These are phyloP conservation scores for Thaumetopoea pityocampa DNA, from an alignment of 1,140 invertebrate genomes.

Conservation along the genomic window DNA sequence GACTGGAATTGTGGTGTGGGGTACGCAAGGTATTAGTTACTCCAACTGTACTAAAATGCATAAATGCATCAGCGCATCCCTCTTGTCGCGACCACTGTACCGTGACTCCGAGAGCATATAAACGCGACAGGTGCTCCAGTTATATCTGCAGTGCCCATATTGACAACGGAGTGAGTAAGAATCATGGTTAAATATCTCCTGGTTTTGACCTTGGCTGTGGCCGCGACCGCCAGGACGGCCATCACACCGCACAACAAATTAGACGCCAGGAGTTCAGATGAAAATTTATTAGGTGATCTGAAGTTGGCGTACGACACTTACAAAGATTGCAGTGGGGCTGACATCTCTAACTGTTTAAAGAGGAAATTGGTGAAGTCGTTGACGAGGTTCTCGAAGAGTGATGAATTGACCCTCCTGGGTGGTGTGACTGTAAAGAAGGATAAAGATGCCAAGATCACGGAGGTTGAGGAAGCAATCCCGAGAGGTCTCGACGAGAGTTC, in stretches of 20 bases:
- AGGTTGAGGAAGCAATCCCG: constrained; percentile 78
- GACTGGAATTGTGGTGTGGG: no score
- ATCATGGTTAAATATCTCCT: constrained; percentile 69
- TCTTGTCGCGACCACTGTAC: constrained; percentile 57
- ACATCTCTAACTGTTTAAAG: constrained; percentile 85
- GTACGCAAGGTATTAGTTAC: no score
- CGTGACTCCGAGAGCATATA: constrained; percentile 72
- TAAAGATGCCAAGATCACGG: constrained; percentile 51
- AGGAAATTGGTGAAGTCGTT: constrained; percentile 84
- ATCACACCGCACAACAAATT: constrained; percentile 58
- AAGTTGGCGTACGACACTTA: constrained; percentile 77
- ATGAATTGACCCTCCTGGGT: constrained; percentile 80
- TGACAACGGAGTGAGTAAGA: constrained; percentile 51
- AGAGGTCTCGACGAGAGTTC: constrained; percentile 83
- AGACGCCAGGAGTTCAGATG: constrained; percentile 62
- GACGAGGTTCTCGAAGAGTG: constrained; percentile 80
- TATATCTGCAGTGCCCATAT: constrained; percentile 55
- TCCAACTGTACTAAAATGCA: constrained; percentile 39
- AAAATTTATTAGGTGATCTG: constrained; percentile 60
- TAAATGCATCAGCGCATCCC: constrained; percentile 68
- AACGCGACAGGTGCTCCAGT: constrained; percentile 51
- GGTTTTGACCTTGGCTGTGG: constrained; percentile 58
- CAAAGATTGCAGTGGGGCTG: constrained; percentile 83
- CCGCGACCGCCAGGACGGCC: constrained; percentile 59
- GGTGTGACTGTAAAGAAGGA: constrained; percentile 84